Evolutionary conservation across 1,140 invertebrate species (phyloP).

Genomic region (Drosophila pallidifrons): DNA sequence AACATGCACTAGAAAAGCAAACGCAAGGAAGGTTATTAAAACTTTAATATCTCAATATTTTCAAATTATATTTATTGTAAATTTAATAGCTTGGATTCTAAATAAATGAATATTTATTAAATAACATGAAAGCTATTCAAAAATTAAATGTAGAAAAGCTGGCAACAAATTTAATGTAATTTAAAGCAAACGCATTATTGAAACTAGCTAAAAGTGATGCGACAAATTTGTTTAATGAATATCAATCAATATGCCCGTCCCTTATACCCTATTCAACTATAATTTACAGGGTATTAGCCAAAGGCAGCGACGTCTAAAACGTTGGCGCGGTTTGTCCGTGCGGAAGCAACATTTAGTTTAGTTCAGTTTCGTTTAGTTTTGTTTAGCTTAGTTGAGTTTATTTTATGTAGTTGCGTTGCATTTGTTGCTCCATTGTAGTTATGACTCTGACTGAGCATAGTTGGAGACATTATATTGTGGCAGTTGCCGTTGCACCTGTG

Average conservation of each 20-base stretch:
- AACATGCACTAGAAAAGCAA: background rate
- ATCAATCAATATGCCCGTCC: background rate
- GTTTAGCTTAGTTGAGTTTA: conserved; percentile 23
- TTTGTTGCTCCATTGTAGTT: conserved; percentile 1
- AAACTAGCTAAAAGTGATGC: too few relatives aligned
- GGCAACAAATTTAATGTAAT: too few relatives aligned
- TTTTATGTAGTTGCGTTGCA: background rate
- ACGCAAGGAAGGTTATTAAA: background rate
- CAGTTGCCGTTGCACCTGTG: conserved; percentile 29
- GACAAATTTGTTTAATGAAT: too few relatives aligned
- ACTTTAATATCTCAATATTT: too few relatives aligned
- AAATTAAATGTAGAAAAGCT: too few relatives aligned
- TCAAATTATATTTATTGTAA: too few relatives aligned
- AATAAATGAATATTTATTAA: too few relatives aligned
- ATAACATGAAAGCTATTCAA: too few relatives aligned
- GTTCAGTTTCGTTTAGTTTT: conserved; percentile 42
- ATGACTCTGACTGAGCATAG: conserved; percentile 29
- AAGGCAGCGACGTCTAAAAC: conserved; percentile 58
- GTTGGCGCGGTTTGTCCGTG: conserved; percentile 52
- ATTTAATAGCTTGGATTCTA: too few relatives aligned
- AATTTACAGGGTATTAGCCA: conserved; percentile 11
- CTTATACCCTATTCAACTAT: background rate
- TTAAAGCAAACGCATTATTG: too few relatives aligned
- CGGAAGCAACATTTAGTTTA: conserved; percentile 53
- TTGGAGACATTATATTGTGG: conserved; percentile 62